Base-by-base conservation (phyloP, 2,113 vertebrate genomes). In the Tauraco erythrolophus region DNA sequence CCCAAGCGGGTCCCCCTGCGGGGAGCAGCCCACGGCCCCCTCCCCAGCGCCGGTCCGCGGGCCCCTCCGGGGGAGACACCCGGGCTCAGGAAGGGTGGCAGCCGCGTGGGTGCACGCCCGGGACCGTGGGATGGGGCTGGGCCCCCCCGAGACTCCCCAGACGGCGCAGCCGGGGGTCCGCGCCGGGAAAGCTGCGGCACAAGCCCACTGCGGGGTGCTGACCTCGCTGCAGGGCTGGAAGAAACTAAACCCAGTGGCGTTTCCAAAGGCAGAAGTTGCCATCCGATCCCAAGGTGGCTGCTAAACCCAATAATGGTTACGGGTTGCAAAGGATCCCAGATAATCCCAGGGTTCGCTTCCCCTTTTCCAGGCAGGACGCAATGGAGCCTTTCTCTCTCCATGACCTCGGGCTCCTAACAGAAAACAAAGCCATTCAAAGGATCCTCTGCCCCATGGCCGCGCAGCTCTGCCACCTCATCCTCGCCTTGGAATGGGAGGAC, bases 361-460 rank as follows among this genome's bases (percentile, higher is more conserved):
- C 54, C 41, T 58, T 53, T 65, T 51, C 68, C 54, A 58, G 86
- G 64, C 51, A n/a, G 53, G 78, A 62, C 13, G 6, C 9, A 14
- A 95, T 92, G 91, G 89, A 96, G 14, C 60, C 51, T 19, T 43
- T 91, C 43, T 27, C 13, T 6, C 46, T 91, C 56, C 33, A 10
- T 0, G 54, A 66, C 9, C 83, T 95, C 0, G 16, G 64, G 33
- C 22, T 84, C 25, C 43, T 62, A 7, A 30, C 37, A 11, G 93
- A 68, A 62, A 94, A 75, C 76, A 81, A 50, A 78, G 65, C 68
- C 1, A 13, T 66, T 15, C 64, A 56, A 22, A 62, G 46, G 86
- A 84, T 96, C 85, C 84, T 97, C 57, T 71, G 56, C 18, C 93
- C 96, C 84, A 94, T 96, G 95, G 89, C 84, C 4, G n/a, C 11